Percentiles rank a stretch among this genome's conserved stretches.
Evolutionary conservation across 2,888 invertebrate species (phyloP).

Genomic region (Drosophila helvetica): DNA sequence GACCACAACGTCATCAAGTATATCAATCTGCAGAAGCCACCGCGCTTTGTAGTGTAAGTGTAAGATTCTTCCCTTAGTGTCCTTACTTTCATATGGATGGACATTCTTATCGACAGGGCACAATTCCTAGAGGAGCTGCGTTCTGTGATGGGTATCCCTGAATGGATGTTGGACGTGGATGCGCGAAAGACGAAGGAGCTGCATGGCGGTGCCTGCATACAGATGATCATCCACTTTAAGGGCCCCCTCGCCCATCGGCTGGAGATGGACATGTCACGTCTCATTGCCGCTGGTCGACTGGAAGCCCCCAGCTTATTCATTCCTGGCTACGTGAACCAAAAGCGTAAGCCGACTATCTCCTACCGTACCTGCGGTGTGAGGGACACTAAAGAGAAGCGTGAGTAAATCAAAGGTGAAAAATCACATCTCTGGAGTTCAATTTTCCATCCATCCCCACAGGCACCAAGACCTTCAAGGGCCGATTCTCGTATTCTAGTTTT

Average conservation of each 20-base stretch:
- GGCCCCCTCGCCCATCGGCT: conserved; percentile 91
- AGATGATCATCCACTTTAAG: conserved; percentile 93
- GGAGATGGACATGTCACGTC: conserved; percentile 90
- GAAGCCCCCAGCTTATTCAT: conserved; percentile 90
- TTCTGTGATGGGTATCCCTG: conserved; percentile 92
- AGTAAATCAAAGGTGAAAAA: conserved; percentile 16
- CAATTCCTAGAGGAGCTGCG: conserved; percentile 93
- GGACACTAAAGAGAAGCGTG: conserved; percentile 89
- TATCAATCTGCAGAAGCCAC: conserved; percentile 93
- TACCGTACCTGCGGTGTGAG: conserved; percentile 91
- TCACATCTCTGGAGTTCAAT: neutral
- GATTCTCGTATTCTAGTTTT: conserved; percentile 56
- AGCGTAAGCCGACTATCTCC: conserved; percentile 89
- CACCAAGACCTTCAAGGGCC: conserved; percentile 62
- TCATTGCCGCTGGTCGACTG: conserved; percentile 90
- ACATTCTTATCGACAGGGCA: conserved; percentile 85
- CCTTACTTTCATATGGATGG: neutral
- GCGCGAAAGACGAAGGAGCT: conserved; percentile 90
- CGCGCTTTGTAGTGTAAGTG: conserved; percentile 94
- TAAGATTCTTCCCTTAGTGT: conserved; percentile 82
- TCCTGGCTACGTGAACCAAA: conserved; percentile 89
- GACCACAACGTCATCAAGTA: conserved; percentile 96
- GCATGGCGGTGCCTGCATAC: conserved; percentile 91
- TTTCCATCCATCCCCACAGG: conserved; percentile 45
- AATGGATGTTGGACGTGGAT: conserved; percentile 95